These are phyloP conservation scores for Pegea sp. DNA, from an alignment of 23 tunicate species.

Conservation along the genomic window DNA sequence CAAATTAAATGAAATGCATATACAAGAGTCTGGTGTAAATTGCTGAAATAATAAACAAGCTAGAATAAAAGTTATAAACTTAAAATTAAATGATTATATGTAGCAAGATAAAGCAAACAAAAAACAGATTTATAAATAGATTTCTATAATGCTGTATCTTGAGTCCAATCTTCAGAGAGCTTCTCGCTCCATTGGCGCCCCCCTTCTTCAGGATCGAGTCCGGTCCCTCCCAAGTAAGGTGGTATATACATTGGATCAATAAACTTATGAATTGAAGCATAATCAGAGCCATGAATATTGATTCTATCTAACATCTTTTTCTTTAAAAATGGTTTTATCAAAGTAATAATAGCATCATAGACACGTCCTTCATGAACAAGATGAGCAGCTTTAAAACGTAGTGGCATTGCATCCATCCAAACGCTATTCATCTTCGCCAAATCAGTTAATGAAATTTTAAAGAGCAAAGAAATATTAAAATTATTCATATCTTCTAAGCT, in stretches of 20 bases:
- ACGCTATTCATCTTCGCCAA: conserved; percentile 14
- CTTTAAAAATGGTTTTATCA: conserved; percentile 30
- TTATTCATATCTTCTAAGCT: conserved; percentile 27
- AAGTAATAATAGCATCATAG: conserved; percentile 14
- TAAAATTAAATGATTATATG: too few relatives aligned
- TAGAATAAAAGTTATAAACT: too few relatives aligned
- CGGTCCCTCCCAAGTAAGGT: conserved; percentile 22
- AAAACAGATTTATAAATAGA: background rate
- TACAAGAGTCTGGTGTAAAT: too few relatives aligned
- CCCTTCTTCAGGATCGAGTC: conserved; percentile 2
- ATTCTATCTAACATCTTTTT: conserved; percentile 19
- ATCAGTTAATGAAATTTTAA: conserved; percentile 10
- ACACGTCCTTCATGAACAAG: conserved; percentile 20
- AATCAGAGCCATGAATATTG: conserved; percentile 12
- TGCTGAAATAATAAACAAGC: too few relatives aligned
- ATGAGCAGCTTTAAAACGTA: conserved; percentile 11
- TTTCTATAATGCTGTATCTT: conserved; percentile 3
- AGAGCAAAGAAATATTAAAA: conserved; percentile 5
- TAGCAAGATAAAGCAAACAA: too few relatives aligned
- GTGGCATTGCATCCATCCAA: conserved; percentile 42
- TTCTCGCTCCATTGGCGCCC: conserved; percentile 10
- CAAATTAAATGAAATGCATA: too few relatives aligned
- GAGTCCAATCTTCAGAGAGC: conserved; percentile 5
- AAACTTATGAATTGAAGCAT: conserved; percentile 6
- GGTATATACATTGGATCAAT: conserved; percentile 15